phyloP scores from a whole-genome alignment of 2,113 vertebrate genomes.

The Nibea albiflora region DNA sequence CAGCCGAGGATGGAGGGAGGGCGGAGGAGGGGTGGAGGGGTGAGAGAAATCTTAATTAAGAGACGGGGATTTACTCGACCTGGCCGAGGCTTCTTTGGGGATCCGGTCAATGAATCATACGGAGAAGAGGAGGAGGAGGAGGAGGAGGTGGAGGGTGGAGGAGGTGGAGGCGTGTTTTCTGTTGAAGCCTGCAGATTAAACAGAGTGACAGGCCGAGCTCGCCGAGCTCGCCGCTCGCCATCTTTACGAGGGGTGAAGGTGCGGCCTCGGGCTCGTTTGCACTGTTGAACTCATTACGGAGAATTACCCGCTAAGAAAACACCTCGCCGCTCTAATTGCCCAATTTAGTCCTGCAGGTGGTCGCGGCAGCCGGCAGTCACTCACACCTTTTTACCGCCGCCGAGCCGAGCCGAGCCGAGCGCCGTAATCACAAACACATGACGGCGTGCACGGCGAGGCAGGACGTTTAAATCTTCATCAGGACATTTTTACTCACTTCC shows the following conservation, averaged over 20 bases:
- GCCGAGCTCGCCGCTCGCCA: background rate
- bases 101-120: slow-evolving; percentile 71
- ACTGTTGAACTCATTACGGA: slow-evolving; percentile 79
- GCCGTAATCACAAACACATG: slow-evolving; percentile 56
- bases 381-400: slow-evolving; percentile 48
- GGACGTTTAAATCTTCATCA: background rate
- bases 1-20: slow-evolving; percentile 64
- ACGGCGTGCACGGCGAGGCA: background rate
- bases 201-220: slow-evolving; percentile 68
- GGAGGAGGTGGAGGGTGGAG: slow-evolving; percentile 2
- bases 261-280: slow-evolving; percentile 69
- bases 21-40: slow-evolving; percentile 34
- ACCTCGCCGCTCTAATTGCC: slow-evolving; percentile 75
- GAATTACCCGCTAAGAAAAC: slow-evolving; percentile 79
- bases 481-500: no score
- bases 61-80: slow-evolving; percentile 77
- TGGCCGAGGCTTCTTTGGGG: slow-evolving; percentile 73
- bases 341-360: slow-evolving; percentile 79
- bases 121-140: slow-evolving; percentile 17
- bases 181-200: slow-evolving; percentile 70
- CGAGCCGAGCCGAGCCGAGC: background rate
- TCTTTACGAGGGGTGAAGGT: slow-evolving; percentile 56
- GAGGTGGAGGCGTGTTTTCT: slow-evolving; percentile 21
- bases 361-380: slow-evolving; percentile 63
- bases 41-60: slow-evolving; percentile 88